Evolutionary conservation across 2,113 vertebrate genomes (phyloP), one percentile per base, ranked within the genome.

Genomic region (Xiphophorus couchianus): DNA sequence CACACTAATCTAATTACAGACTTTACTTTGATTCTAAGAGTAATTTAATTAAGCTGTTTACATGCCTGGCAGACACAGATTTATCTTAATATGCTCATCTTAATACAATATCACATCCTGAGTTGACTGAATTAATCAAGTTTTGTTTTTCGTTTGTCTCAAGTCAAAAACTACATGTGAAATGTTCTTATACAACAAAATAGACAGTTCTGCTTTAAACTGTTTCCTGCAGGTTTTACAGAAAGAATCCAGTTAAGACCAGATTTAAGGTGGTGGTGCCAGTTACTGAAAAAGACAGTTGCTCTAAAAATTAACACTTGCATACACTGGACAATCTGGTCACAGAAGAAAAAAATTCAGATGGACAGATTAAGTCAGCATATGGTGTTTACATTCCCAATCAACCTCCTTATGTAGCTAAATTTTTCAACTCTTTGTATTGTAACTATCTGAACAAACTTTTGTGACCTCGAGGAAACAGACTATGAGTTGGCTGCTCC

Each of bases 11-110:
- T 79, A 88, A 91, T 92, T 86, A 89, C 72, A 73, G 80, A 89
- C 70, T 87, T 77, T 71, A 76, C 77, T 89, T 86, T 88, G 74
- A 89, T 80, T 89, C 78, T 39, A 73, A 73, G 71, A 77, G 82
- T 90, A 89, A 90, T 90, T 90, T 90, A 73, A 91, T 90, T 90
- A 90, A 84, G 84, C 66, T 85, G 80, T 91, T 89, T 86, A 81
- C 83, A 79, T 75, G 89, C 76, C 71, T 61, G 77, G 54, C 66
- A 64, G 76, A 77, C 29, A n/a, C 69, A 37, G 70, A 80, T 88
- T 88, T 85, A 86, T 83, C 77, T 82, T 63, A 64, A 89, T 75
- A 76, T 69, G 72, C 39, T 22, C 25, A 85, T 84, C 73, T 85
- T 82, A 68, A 80, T 76, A 54, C 81, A 76, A 82, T 90, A 79